Evolutionary conservation across 53 echinoderm and acorn worm genomes (phyloP).

Genomic region (Henricia sp.): DNA sequence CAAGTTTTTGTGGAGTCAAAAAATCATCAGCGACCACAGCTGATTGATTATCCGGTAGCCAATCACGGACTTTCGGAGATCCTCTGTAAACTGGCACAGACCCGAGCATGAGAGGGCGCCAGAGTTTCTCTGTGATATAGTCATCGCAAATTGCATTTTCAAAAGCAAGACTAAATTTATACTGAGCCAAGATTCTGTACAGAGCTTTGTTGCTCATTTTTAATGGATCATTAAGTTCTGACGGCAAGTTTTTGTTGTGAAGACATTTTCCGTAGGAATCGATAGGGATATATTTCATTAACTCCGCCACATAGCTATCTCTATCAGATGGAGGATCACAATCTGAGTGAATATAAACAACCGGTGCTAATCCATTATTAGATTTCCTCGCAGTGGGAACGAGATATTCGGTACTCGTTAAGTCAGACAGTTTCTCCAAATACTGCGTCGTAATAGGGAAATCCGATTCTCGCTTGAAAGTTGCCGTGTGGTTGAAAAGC

Average conservation of each 20-base stretch:
- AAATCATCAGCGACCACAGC: slow-evolving; percentile 82
- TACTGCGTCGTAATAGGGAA: slow-evolving; percentile 95
- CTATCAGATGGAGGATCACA: slow-evolving; percentile 96
- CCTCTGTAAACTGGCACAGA: slow-evolving; percentile 94
- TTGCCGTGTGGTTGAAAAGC: slow-evolving; percentile 95
- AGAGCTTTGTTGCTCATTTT: slow-evolving; percentile 78
- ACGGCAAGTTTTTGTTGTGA: slow-evolving; percentile 89
- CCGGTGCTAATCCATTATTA: slow-evolving; percentile 66
- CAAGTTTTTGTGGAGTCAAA: slow-evolving; percentile 75
- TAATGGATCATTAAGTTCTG: slow-evolving; percentile 65
- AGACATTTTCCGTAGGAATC: slow-evolving; percentile 92
- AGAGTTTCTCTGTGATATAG: slow-evolving; percentile 96
- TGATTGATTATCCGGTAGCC: slow-evolving; percentile 86
- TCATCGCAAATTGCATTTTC: slow-evolving; percentile 98
- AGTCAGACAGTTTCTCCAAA: slow-evolving; percentile 70
- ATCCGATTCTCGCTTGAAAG: slow-evolving; percentile 84
- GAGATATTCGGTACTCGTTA: slow-evolving; percentile 63
- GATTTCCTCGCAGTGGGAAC: slow-evolving; percentile 72
- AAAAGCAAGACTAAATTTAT: slow-evolving; percentile 92
- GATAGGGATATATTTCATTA: slow-evolving; percentile 87
- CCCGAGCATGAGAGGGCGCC: slow-evolving; percentile 88
- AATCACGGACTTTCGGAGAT: slow-evolving; percentile 83
- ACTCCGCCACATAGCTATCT: slow-evolving; percentile 78
- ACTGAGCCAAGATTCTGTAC: slow-evolving; percentile 76
- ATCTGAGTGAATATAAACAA: slow-evolving; percentile 90